Evolutionary conservation across 2,113 vertebrate species (phyloP).

Genomic region (Acrocephalus kingi): DNA sequence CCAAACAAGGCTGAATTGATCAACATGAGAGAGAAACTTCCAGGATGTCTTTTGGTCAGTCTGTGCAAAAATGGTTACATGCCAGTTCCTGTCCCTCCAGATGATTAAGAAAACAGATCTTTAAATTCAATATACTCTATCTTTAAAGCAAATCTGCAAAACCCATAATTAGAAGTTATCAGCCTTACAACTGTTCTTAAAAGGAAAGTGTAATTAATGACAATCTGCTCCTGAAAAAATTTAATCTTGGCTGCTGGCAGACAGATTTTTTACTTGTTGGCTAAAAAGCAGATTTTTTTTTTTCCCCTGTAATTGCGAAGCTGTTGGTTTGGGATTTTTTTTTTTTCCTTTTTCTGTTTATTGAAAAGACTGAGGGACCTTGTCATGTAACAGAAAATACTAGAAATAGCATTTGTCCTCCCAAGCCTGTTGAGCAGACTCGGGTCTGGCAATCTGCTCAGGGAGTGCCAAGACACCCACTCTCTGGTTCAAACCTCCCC

Average conservation of each 20-base stretch:
- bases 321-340: not conserved
- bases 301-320: not conserved
- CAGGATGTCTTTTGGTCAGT: not conserved
- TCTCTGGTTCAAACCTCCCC: not conserved
- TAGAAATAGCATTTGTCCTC: not conserved
- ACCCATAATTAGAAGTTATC: not conserved
- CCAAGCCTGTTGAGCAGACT: not conserved
- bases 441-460: not conserved
- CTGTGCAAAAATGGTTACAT: not conserved
- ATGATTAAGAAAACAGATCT: not conserved
- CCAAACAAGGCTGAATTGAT: not conserved
- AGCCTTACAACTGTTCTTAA: not conserved
- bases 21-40: not conserved
- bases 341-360: not conserved
- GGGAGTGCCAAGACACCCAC: not conserved
- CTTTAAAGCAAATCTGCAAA: not conserved
- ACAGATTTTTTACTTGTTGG: not conserved
- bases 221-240: not conserved
- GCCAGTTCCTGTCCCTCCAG: not conserved
- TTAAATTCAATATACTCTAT: not conserved
- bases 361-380: not conserved
- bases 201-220: not conserved
- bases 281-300: not conserved
- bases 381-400: not conserved
- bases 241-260: not conserved